Conservation (phyloP, 2,888 invertebrate genomes). For the Leptinotarsa juncta region DNA sequence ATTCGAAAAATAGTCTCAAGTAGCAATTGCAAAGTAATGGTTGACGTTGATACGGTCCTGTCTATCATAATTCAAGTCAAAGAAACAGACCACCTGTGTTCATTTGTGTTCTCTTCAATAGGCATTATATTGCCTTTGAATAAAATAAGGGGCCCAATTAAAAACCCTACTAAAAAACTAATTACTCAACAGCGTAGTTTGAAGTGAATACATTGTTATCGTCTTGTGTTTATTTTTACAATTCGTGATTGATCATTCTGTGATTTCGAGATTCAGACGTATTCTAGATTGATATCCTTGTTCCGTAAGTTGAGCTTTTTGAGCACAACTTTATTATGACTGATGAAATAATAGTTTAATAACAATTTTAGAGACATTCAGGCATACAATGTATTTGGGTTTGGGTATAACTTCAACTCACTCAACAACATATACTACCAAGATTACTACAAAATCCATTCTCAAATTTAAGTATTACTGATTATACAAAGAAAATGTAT, state of each 20-base stretch:
- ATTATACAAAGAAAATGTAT: too few relatives aligned
- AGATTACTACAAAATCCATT: too few relatives aligned
- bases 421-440: too few relatives aligned
- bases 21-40: background rate
- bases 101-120: constrained; percentile 19
- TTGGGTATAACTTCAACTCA: too few relatives aligned
- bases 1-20: too few relatives aligned
- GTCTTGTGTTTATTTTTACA: constrained; percentile 23
- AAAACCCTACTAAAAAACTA: constrained; percentile 26
- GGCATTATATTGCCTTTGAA: constrained; percentile 22
- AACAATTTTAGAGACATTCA: too few relatives aligned
- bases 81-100: constrained; percentile 45
- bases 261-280: constrained; percentile 25
- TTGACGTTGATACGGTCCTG: constrained; percentile 6
- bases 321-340: too few relatives aligned
- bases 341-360: too few relatives aligned
- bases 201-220: constrained; percentile 27
- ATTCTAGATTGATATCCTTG: constrained; percentile 8
- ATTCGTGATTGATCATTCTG: constrained; percentile 30
- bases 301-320: background rate
- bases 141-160: constrained; percentile 37
- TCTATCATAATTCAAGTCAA: constrained; percentile 40
- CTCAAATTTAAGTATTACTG: too few relatives aligned
- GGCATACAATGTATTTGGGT: too few relatives aligned
- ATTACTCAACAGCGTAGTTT: constrained; percentile 35